These are phyloP conservation scores for Malthinus flaveolus DNA, from an alignment of 2,888 invertebrate species.

Conservation along the genomic window DNA sequence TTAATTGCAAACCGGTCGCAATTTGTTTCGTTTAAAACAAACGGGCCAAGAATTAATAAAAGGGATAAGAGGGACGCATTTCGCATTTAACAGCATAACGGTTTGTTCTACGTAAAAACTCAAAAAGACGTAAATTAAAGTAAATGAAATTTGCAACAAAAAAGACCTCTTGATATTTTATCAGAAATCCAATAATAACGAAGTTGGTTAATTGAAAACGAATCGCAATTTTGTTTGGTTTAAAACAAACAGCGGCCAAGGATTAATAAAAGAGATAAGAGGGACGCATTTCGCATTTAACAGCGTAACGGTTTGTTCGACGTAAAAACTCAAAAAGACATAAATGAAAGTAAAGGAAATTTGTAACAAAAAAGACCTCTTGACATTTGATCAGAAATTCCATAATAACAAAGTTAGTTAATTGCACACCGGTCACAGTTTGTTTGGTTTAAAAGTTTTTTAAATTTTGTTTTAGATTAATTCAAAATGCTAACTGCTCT, in stretches of 20 bases:
- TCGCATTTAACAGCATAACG: no score
- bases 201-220: no score
- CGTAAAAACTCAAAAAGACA: background rate
- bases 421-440: background rate
- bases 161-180: no score
- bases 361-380: conserved; percentile 14
- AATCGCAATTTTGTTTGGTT: no score
- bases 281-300: no score
- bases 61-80: no score
- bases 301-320: background rate
- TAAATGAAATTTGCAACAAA: no score
- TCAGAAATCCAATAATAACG: conserved; percentile 10
- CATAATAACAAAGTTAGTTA: background rate
- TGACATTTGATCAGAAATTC: conserved; percentile 8
- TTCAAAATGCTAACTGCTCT: conserved; percentile 18
- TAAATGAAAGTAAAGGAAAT: background rate
- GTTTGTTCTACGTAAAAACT: no score
- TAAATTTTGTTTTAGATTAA: conserved; percentile 8
- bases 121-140: no score
- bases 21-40: conserved; percentile 3
- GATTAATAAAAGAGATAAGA: conserved; percentile 3
- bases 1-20: background rate
- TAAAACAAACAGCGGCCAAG: no score
- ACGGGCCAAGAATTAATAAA: background rate
- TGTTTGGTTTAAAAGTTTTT: conserved; percentile 6